A percentile compares a stretch with the other conserved stretches of the same genome.
Evolutionary conservation across 1,140 invertebrate species (phyloP).

Genomic region (Whitmania pigra): DNA sequence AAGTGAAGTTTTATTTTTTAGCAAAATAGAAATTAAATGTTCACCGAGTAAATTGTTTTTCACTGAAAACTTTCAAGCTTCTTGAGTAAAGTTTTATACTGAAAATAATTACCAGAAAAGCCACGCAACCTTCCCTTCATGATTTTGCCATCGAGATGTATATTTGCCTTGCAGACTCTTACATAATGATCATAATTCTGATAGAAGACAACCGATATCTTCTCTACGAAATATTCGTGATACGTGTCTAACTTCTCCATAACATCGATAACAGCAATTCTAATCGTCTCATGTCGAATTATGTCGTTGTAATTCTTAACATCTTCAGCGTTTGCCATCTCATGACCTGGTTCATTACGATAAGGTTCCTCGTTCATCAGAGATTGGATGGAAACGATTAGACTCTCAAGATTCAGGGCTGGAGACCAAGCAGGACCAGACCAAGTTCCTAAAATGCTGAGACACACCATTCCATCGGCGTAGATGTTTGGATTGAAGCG

Average conservation of each 20-base stretch:
- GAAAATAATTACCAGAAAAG: too few relatives aligned
- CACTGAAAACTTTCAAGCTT: too few relatives aligned
- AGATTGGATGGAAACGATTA: conserved; percentile 51
- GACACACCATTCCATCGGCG: conserved; percentile 53
- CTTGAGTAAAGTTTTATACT: too few relatives aligned
- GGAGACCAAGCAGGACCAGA: conserved; percentile 51
- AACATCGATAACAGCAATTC: conserved; percentile 51
- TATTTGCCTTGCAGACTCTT: too few relatives aligned
- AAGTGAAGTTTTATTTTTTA: too few relatives aligned
- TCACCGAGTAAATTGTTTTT: too few relatives aligned
- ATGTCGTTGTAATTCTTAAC: conserved; percentile 47
- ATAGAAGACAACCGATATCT: too few relatives aligned
- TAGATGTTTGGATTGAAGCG: conserved; percentile 55
- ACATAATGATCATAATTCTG: too few relatives aligned
- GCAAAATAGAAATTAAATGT: too few relatives aligned
- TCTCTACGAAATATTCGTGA: too few relatives aligned
- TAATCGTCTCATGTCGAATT: conserved; percentile 48
- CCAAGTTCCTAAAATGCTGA: conserved; percentile 54
- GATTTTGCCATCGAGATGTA: too few relatives aligned
- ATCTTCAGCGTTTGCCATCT: conserved; percentile 44
- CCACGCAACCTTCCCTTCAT: too few relatives aligned
- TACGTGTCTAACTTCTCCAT: conserved; percentile 33
- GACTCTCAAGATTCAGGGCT: conserved; percentile 47
- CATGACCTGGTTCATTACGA: conserved; percentile 52
- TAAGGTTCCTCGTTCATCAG: conserved; percentile 51